Percentiles rank a stretch among this genome's conserved stretches.
phyloP scores from a whole-genome alignment of 1,140 invertebrate genomes.

The Drosophila sproati region DNA sequence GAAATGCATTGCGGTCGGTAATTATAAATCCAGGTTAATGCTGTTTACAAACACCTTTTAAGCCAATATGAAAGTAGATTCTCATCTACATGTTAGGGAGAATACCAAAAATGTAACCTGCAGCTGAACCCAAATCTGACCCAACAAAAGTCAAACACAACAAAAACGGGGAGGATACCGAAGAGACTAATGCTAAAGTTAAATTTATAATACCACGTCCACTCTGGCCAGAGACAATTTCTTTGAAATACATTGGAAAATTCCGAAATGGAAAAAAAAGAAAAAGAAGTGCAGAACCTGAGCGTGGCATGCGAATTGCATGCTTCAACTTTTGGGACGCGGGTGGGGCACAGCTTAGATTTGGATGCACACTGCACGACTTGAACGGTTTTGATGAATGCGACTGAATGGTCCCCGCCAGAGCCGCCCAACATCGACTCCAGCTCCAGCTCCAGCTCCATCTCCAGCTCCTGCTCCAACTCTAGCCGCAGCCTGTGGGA shows the following conservation, averaged over 20 bases:
- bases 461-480: too few species aligned
- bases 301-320: conserved; percentile 65
- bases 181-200: conserved; percentile 18
- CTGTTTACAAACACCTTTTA: not conserved
- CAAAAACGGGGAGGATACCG: not conserved
- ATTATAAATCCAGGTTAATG: not conserved
- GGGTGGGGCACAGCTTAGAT: conserved; percentile 65
- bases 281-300: conserved; percentile 42
- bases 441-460: not conserved
- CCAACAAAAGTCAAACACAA: not conserved
- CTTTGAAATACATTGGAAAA: conserved; percentile 46
- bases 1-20: too few species aligned
- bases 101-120: not conserved
- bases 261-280: conserved; percentile 24
- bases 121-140: conserved; percentile 14
- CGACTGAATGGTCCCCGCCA: conserved; percentile 43
- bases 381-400: conserved; percentile 76
- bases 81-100: conserved; percentile 10
- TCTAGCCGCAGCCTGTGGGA: conserved; percentile 24
- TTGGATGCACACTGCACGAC: conserved; percentile 64
- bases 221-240: conserved; percentile 31
- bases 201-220: conserved; percentile 71
- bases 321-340: conserved; percentile 44
- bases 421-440: conserved; percentile 7
- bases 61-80: conserved; percentile 31